Base-by-base conservation (phyloP, 2,797 vertebrate genomes). In the Enteromius treurensis region DNA sequence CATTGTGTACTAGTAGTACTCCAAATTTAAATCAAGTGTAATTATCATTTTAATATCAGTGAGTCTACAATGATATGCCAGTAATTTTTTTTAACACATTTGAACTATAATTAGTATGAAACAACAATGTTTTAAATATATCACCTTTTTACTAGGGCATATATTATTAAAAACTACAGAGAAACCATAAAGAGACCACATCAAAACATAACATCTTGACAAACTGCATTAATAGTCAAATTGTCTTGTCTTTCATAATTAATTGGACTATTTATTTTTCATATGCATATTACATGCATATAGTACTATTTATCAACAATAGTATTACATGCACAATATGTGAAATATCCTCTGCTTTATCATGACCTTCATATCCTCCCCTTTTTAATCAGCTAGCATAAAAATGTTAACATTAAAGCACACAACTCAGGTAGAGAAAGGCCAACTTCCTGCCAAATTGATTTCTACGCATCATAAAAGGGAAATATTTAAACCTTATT, bases 381-480 rank as follows among this genome's bases (percentile, higher is more conserved):
- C 47, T 75, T 64, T n/a, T 29, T 58, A 19, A 32, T 47, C 21
- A 69, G 14, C 11, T 14, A 45, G 75, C 55, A 32, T 47, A 21
- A 49, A 29, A 47, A n/a, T 51, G 47, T 80, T 87, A 86, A 88
- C 86, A 85, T 86, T 55, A 70, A 40, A 75, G n/a, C 32, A 1
- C 29, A 37, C 60, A 60, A 81, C 55, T 84, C 64, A 65, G 87
- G 90, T 89, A 92, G 88, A 91, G 87, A 89, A 85, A 73, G 86
- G 91, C 88, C 88, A 92, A 93, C 90, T 91, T 93, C 90, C 90
- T 77, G 91, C 89, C 88, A 92, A 95, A 94, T 94, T 92, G 92
- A 95, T 95, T 94, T 93, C 80, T 92, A 94, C 79, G 90, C 91
- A 91, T 92, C 81, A 80, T 94, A 92, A 94, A 92, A 93, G 87